Evolutionary conservation across 2,113 vertebrate genomes (phyloP), one percentile per base, ranked within the genome.

Genomic region (Myotis lucifugus): DNA sequence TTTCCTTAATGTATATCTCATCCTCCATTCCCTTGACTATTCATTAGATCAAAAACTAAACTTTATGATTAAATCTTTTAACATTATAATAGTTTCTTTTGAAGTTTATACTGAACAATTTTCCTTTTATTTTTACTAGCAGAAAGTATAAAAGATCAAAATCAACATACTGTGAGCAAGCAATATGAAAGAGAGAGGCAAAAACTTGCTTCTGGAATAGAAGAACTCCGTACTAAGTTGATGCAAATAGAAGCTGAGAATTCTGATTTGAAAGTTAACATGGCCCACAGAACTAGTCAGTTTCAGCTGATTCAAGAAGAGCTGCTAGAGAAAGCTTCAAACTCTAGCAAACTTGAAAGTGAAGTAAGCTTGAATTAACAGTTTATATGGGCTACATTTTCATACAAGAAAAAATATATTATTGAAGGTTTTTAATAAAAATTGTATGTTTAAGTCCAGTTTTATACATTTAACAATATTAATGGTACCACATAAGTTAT

Each of bases 291-390:
- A 97, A 98, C 99, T 85, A 98, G 98, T 84, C 99, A 99, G 93
- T 99, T 99, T 98, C 99, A 99, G 95, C 97, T 97, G 94, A 99
- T 99, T 96, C 99, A 99, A 97, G 98, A 99, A 25, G 99, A 99
- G 84, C 98, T 99, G 6, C 79, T 99, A 97, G 99, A 99, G 95
- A 99, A 99, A 98, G 98, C 98, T 97, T 98, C 98, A 94, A 99
- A 98, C 94, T 97, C 99, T 82, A 98, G 96, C 52, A 98, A 97
- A 90, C 98, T 99, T 21, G 98, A 99, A 95, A 99, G 97, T 98
- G 99, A 99, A 98, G 99, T 99, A 98, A 97, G 98, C 66, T 82
- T 98, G 88, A 67, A 84, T 97, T 82, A 70, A 50, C 32, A 88
- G 67, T 48, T 18, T 50, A n/a, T 88, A 48, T 88, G 25, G 88